Conservation (phyloP, 2,888 invertebrate genomes). For the Ceriagrion tenellum region DNA sequence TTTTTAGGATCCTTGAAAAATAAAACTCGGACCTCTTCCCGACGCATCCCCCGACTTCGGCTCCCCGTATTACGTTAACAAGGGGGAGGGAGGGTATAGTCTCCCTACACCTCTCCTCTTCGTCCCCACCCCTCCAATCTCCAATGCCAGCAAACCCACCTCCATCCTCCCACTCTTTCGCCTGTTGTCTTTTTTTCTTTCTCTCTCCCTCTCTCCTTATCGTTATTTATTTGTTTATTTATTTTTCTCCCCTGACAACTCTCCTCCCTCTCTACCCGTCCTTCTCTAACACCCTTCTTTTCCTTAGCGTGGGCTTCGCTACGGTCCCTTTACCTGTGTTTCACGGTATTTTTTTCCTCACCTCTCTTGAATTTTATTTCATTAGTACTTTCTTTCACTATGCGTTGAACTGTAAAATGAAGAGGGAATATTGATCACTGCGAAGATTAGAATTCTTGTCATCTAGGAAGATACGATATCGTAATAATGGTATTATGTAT, state of each 20-base stretch:
- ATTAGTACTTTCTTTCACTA: no score
- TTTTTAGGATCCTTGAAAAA: not conserved
- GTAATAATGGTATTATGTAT: no score
- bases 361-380: no score
- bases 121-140: not conserved
- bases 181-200: not conserved
- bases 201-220: not conserved
- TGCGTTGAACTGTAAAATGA: no score
- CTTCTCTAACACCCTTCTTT: not conserved
- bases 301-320: no score
- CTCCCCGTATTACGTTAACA: constrained; percentile 65
- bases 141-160: not conserved
- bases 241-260: not conserved
- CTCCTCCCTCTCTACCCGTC: not conserved
- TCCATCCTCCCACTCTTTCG: no score
- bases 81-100: no score
- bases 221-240: not conserved
- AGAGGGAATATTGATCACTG: no score
- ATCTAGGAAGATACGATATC: no score
- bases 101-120: not conserved
- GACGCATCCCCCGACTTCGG: not conserved
- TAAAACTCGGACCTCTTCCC: not conserved
- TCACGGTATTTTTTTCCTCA: no score
- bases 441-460: no score
- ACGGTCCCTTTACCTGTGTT: no score